phyloP scores from a whole-genome alignment of 1,140 invertebrate species.

The Pemphigus obesinymphae region DNA sequence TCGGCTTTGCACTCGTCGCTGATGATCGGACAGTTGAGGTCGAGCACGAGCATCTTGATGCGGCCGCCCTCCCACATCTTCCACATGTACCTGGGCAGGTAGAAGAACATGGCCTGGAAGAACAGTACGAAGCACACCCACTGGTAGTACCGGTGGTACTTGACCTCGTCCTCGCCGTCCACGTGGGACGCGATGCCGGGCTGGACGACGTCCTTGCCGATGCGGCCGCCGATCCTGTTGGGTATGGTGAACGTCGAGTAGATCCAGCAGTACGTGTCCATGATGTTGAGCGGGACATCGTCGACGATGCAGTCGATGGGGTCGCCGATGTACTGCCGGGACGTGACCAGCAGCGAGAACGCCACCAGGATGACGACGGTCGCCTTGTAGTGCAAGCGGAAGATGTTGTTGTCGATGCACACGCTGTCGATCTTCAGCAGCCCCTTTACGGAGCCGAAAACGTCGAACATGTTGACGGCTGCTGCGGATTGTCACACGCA shows the following conservation, averaged over 20 bases:
- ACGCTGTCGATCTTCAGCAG: conserved; percentile 83
- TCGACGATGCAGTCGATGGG: conserved; percentile 87
- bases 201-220: conserved; percentile 48
- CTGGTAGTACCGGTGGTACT: conserved; percentile 78
- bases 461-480: conserved; percentile 57
- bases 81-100: conserved; percentile 70
- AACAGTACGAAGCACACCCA: conserved; percentile 80
- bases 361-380: conserved; percentile 85
- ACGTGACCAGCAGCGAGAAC: conserved; percentile 85
- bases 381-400: conserved; percentile 88
- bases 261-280: conserved; percentile 73
- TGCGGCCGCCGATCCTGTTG: conserved; percentile 43
- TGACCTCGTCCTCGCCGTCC: conserved; percentile 54
- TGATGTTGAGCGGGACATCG: conserved; percentile 53
- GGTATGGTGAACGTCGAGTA: conserved; percentile 65
- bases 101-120: conserved; percentile 71
- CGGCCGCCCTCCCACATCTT: conserved; percentile 67
- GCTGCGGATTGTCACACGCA: neutral
- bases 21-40: conserved; percentile 53
- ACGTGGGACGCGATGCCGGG: conserved; percentile 50
- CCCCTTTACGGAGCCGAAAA: conserved; percentile 73
- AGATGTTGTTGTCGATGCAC: conserved; percentile 91
- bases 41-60: conserved; percentile 52
- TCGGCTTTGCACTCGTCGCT: conserved; percentile 55
- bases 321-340: conserved; percentile 89